These are phyloP conservation scores for Lathamus discolor DNA, from an alignment of 2,113 vertebrate species.

Conservation along the genomic window DNA sequence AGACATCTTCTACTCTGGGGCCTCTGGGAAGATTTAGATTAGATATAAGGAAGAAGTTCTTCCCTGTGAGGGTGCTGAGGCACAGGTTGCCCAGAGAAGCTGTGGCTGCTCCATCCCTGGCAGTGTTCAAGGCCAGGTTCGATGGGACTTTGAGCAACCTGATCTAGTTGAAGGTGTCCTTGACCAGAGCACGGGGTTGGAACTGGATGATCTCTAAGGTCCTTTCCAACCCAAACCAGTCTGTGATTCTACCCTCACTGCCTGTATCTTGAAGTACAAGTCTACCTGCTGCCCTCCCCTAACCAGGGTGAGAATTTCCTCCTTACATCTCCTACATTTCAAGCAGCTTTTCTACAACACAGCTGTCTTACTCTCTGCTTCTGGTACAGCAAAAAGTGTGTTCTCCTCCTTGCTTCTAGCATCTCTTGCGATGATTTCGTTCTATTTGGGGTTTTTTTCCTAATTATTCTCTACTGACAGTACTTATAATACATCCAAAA, in stretches of 20 bases:
- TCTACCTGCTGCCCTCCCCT: neutral
- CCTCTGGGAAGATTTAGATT: too few relatives aligned
- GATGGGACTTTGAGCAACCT: too few relatives aligned
- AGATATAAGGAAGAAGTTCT: too few relatives aligned
- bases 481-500: neutral
- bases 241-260: neutral
- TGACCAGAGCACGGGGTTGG: neutral
- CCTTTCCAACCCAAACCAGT: neutral
- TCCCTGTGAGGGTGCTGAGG: too few relatives aligned
- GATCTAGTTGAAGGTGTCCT: too few relatives aligned
- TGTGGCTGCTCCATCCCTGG: too few relatives aligned
- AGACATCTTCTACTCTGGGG: too few relatives aligned
- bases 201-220: neutral
- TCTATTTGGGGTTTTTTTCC: neutral
- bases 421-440: neutral
- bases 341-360: neutral
- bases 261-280: neutral
- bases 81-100: too few relatives aligned
- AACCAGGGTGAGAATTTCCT: neutral
- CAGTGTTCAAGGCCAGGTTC: too few relatives aligned
- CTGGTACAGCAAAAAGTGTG: neutral
- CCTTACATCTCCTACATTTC: neutral
- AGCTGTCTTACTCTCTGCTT: neutral
- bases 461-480: neutral
- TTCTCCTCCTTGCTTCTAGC: neutral